Conservation (phyloP, 2,888 invertebrate genomes). For the Cheilosia vulpina region DNA sequence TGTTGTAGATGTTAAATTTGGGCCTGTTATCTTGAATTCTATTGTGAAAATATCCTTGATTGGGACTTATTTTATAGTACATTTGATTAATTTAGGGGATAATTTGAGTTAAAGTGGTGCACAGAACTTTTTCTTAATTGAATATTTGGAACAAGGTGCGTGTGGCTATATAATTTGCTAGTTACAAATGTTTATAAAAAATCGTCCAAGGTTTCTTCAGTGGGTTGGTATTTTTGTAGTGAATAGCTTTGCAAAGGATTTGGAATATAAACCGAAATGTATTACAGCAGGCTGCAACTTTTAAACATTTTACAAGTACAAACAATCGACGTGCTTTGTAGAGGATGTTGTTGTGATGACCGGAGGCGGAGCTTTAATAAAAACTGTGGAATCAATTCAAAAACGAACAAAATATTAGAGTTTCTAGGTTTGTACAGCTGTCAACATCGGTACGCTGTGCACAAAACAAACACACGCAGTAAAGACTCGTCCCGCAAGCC, state of each 20-base stretch:
- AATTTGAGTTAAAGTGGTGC: constrained; percentile 63
- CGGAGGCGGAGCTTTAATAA: no score
- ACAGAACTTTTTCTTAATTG: constrained; percentile 32
- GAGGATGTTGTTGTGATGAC: no score
- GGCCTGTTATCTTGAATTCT: neutral
- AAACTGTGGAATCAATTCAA: no score
- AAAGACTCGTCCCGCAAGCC: neutral
- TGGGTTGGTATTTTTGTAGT: constrained; percentile 46
- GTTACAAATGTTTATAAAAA: constrained; percentile 13
- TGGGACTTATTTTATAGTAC: constrained; percentile 20
- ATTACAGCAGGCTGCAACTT: no score
- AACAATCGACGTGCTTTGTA: no score
- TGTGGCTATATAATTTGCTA: constrained; percentile 24
- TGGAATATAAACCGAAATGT: no score
- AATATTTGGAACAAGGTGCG: constrained; percentile 64
- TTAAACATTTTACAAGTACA: no score
- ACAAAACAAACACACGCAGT: neutral
- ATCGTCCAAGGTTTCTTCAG: constrained; percentile 16
- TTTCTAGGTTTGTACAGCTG: no score
- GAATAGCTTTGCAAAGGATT: neutral
- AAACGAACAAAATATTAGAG: no score
- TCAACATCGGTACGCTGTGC: no score
- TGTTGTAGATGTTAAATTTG: constrained; percentile 2
- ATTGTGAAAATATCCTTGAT: constrained; percentile 10
- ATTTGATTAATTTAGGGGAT: constrained; percentile 37